Conservation (phyloP, 2,797 vertebrate species). For the Protosalanx chinensis region DNA sequence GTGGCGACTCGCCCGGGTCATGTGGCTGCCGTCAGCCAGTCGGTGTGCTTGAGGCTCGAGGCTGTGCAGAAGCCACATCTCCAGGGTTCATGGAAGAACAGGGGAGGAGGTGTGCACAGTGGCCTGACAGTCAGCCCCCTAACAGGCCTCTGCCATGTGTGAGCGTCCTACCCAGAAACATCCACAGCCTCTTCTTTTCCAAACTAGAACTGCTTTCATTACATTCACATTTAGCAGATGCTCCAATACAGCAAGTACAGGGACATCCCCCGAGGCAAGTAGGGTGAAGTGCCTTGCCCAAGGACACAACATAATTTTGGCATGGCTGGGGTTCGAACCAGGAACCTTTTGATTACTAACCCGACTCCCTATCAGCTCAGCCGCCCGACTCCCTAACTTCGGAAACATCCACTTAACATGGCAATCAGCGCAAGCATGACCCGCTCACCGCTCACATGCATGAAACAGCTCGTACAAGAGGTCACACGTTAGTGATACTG, state of each 20-base stretch:
- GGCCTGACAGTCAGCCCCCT: constrained; percentile 9
- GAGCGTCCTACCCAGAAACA: not conserved
- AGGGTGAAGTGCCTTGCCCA: too few species aligned
- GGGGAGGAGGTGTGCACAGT: constrained; percentile 1
- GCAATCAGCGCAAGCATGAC: constrained; percentile 9
- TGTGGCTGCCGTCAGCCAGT: constrained; percentile 23
- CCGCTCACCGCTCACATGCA: constrained; percentile 35
- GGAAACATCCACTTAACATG: not conserved
- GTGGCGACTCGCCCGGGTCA: constrained; percentile 8
- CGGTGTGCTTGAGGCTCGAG: not conserved
- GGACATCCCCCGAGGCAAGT: too few species aligned
- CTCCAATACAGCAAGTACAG: too few species aligned
- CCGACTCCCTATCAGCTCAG: too few species aligned
- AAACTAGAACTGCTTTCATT: not conserved
- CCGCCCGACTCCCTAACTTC: too few species aligned
- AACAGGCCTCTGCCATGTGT: not conserved
- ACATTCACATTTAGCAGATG: too few species aligned
- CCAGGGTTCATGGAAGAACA: not conserved
- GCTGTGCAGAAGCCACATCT: not conserved
- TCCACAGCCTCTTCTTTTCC: not conserved
- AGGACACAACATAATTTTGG: too few species aligned
- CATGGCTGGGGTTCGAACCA: too few species aligned
- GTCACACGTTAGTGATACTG: constrained; percentile 49
- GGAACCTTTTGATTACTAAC: too few species aligned
- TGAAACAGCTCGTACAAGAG: constrained; percentile 50